phyloP scores from a whole-genome alignment of 2,888 invertebrate genomes.

The Sinohyriopsis cumingii region DNA sequence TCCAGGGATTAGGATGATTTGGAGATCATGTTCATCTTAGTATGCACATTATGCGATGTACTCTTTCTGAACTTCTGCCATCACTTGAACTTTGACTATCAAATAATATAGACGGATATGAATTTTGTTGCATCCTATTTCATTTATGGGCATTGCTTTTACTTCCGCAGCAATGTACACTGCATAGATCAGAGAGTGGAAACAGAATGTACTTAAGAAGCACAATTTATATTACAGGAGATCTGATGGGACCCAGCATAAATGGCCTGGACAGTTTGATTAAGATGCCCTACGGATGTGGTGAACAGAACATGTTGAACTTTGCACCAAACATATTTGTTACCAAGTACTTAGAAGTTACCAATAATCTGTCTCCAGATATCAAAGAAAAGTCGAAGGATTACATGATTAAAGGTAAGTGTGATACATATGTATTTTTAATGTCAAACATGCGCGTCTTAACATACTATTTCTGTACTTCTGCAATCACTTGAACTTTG shows the following conservation, averaged over 20 bases:
- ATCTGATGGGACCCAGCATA: conserved; percentile 85
- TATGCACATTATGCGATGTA: no score
- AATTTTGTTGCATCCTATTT: no score
- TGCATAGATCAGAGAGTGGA: no score
- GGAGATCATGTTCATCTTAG: no score
- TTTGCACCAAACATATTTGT: conserved; percentile 92
- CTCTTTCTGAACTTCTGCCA: no score
- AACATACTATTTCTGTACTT: neutral
- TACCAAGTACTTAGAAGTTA: conserved; percentile 86
- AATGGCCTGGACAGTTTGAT: conserved; percentile 84
- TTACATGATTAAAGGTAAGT: conserved; percentile 45
- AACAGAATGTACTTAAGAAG: neutral
- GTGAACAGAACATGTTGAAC: conserved; percentile 93
- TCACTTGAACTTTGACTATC: no score
- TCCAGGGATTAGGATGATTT: no score
- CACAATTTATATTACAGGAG: conserved; percentile 73
- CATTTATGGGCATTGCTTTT: no score
- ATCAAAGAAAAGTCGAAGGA: conserved; percentile 36
- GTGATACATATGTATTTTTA: neutral
- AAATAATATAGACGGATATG: no score
- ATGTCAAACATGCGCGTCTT: neutral
- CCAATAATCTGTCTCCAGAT: conserved; percentile 79
- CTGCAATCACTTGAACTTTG: no score
- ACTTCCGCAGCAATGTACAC: no score
- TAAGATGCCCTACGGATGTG: conserved; percentile 88